Percentiles rank a stretch among this genome's conserved stretches.
Conservation (phyloP, 2,113 vertebrate species). For the Rutilus rutilus region DNA sequence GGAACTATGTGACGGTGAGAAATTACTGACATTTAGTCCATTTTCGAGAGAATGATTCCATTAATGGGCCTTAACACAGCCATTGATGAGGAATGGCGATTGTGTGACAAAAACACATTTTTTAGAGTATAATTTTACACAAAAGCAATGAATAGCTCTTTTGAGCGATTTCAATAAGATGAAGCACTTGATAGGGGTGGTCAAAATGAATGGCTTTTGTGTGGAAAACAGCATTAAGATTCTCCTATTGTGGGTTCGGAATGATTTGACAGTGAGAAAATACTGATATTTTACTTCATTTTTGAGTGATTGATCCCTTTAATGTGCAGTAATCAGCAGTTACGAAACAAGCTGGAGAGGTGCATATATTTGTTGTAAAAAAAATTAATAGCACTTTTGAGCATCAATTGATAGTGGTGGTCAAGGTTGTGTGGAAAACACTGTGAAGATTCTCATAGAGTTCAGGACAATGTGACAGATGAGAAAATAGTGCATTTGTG, state of each 20-base stretch:
- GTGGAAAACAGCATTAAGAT: background rate
- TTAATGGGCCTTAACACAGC: background rate
- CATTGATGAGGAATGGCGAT: background rate
- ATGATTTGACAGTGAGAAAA: too few species aligned
- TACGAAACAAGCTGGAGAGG: background rate
- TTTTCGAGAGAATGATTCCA: background rate
- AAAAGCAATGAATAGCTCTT: background rate
- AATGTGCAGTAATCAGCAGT: too few species aligned
- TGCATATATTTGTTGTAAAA: background rate
- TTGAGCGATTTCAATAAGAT: background rate
- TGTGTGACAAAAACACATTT: background rate
- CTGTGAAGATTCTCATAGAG: background rate
- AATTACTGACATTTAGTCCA: background rate
- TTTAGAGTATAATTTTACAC: background rate
- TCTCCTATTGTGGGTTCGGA: too few species aligned
- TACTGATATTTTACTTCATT: too few species aligned
- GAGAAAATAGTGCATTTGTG: background rate
- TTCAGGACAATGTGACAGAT: background rate
- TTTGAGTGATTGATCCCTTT: too few species aligned
- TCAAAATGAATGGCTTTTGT: background rate
- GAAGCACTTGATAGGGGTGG: background rate
- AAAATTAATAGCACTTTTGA: background rate
- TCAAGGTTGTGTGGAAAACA: background rate
- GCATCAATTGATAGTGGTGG: background rate
- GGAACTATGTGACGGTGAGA: background rate